Evolutionary conservation across 2,797 vertebrate genomes (phyloP).

Genomic region (Pogoniulus pusillus): DNA sequence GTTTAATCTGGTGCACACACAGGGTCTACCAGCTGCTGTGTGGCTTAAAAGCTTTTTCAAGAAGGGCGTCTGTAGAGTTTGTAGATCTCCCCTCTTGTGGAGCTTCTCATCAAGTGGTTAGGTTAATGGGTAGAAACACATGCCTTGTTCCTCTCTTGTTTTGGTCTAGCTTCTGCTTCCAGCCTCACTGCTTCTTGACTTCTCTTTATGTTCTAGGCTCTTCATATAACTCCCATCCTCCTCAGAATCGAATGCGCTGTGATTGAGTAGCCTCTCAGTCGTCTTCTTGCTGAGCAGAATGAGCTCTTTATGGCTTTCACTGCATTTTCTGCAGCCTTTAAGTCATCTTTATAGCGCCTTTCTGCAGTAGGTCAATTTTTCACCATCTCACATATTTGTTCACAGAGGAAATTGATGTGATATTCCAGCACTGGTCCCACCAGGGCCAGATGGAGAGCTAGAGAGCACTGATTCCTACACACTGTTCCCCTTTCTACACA

Average conservation of each 20-base stretch:
- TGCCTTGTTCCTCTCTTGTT: not conserved
- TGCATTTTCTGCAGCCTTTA: constrained; percentile 41
- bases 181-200: not conserved
- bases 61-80: not conserved
- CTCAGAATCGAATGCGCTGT: not conserved
- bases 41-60: not conserved
- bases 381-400: constrained; percentile 31
- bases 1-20: not conserved
- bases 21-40: not conserved
- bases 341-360: constrained; percentile 40
- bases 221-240: not conserved
- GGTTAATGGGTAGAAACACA: not conserved
- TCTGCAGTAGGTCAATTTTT: constrained; percentile 39
- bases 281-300: not conserved
- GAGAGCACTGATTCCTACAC: not conserved
- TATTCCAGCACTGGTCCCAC: constrained; percentile 3
- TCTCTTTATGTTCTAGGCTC: not conserved
- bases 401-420: constrained; percentile 16
- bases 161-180: not conserved
- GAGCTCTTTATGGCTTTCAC: constrained; percentile 13
- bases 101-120: not conserved
- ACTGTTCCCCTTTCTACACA: not conserved
- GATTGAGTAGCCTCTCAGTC: not conserved
- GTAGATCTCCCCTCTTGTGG: not conserved
- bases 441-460: not conserved